Evolutionary conservation across 2,888 invertebrate genomes (phyloP).

Genomic region (Sclerodermus sp.): DNA sequence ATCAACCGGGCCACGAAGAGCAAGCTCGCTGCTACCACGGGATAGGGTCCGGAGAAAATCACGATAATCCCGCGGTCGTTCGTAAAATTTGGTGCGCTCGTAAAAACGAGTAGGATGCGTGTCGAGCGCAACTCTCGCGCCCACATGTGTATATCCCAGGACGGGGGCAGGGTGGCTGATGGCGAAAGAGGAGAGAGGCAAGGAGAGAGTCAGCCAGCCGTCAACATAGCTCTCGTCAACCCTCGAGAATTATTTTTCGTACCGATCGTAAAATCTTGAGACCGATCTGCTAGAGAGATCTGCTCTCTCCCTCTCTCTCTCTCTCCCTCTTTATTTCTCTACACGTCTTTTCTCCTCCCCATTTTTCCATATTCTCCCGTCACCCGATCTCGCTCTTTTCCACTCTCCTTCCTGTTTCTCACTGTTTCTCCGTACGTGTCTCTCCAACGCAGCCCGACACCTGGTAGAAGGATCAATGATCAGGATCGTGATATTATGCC

Average conservation of each 20-base stretch:
- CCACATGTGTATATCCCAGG: not conserved
- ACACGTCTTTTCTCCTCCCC: not conserved
- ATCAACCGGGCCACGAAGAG: no score
- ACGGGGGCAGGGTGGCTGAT: not conserved
- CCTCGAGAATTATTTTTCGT: not conserved
- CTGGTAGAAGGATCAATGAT: no score
- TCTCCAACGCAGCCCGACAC: not conserved
- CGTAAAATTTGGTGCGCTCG: slow-evolving; percentile 17
- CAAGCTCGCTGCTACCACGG: not conserved
- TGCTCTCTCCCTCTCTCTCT: slow-evolving; percentile 1
- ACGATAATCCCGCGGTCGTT: slow-evolving; percentile 16
- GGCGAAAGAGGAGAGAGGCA: not conserved
- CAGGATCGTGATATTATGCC: no score
- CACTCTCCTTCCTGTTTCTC: not conserved
- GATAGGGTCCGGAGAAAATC: slow-evolving; percentile 15
- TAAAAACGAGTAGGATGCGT: slow-evolving; percentile 11
- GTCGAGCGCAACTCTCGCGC: slow-evolving; percentile 2
- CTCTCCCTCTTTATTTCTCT: not conserved
- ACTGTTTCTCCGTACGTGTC: not conserved
- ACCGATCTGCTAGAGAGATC: not conserved
- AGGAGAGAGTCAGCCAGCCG: not conserved
- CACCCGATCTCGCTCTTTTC: no score
- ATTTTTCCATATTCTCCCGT: no score
- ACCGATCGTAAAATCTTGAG: slow-evolving; percentile 6
- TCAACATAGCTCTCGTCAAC: not conserved